Percentiles rank a stretch among this genome's conserved stretches.
These are phyloP conservation scores for Fratercula arctica DNA, from an alignment of 2,797 vertebrate genomes.

Conservation along the genomic window DNA sequence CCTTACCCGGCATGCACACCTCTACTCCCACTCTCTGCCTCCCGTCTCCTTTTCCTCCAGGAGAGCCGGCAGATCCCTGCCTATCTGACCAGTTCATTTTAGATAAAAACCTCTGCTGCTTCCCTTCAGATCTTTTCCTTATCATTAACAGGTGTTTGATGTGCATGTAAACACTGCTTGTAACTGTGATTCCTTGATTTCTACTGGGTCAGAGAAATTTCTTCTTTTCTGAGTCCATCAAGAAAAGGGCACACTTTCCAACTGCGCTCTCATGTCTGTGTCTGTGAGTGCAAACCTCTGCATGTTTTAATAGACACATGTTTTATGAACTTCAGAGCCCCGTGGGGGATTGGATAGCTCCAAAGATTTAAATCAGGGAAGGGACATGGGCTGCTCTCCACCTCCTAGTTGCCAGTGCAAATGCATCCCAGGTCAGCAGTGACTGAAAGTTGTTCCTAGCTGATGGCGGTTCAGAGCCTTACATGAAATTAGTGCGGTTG, in stretches of 20 bases:
- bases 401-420: not conserved
- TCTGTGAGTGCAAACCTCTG: not conserved
- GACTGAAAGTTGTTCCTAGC: not conserved
- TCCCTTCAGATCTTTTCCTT: constrained; percentile 5
- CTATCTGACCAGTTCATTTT: not conserved
- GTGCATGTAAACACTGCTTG: not conserved
- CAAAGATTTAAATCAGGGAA: not conserved
- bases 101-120: not conserved
- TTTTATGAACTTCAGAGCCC: constrained; percentile 15
- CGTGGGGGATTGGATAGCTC: not conserved
- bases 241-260: not conserved
- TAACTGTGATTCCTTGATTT: not conserved
- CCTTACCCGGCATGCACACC: not conserved
- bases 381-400: not conserved
- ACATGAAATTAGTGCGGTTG: not conserved
- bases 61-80: not conserved
- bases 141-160: constrained; percentile 16
- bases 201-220: not conserved
- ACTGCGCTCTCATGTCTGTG: accelerated
- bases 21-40: not conserved
- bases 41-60: not conserved
- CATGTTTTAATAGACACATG: not conserved
- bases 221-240: constrained; percentile 1
- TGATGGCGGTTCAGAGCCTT: not conserved
- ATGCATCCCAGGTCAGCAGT: not conserved